These are phyloP conservation scores for Orthochromis indermauri DNA, from an alignment of 2,113 vertebrate species.

Conservation along the genomic window DNA sequence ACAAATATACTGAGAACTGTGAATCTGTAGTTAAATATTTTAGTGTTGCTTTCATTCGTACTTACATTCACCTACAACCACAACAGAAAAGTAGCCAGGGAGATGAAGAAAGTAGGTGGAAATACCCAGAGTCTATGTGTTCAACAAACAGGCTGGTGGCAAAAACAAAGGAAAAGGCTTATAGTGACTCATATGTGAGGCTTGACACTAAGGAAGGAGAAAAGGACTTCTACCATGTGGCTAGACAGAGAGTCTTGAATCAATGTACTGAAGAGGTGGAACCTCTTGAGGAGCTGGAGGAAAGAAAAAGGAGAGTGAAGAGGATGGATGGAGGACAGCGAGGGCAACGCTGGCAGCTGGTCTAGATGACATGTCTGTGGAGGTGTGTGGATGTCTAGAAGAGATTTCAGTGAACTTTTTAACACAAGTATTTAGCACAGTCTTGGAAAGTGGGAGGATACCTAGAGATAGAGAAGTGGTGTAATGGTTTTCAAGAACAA, in stretches of 20 bases:
- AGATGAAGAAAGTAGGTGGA: accelerated
- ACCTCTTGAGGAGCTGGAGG: background rate
- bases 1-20: background rate
- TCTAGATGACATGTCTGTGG: background rate
- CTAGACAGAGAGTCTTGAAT: accelerated
- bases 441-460: background rate
- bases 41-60: background rate
- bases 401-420: background rate
- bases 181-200: background rate
- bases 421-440: background rate
- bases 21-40: background rate
- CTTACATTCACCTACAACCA: background rate
- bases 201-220: accelerated
- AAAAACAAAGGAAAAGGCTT: background rate
- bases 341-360: background rate
- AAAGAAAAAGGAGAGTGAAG: background rate
- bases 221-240: background rate
- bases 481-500: background rate
- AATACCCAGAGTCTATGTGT: background rate
- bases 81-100: background rate
- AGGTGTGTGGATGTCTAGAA: background rate
- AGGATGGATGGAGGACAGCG: background rate
- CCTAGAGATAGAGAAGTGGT: background rate
- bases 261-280: background rate
- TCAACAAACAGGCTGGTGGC: background rate